Evolutionary conservation across 2,888 invertebrate genomes (phyloP), one percentile per base, ranked within the genome.

Genomic region (Netelia virgata): DNA sequence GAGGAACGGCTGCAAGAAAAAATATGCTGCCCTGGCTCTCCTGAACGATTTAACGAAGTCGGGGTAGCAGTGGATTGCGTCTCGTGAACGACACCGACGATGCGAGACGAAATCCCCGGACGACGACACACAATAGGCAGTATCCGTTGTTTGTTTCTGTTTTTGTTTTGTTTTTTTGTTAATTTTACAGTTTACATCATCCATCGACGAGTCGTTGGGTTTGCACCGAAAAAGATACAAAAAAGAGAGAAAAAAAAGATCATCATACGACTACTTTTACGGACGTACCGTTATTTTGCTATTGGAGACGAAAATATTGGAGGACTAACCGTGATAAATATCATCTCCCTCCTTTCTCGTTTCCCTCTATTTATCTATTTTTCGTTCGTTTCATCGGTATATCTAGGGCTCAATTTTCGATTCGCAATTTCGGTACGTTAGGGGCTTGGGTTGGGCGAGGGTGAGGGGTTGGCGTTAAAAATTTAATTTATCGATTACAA

Each of bases 61-160:
- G 55, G 53, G 41, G 9, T 16, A 50, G 57, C 63, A 43, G 66
- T 66, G 20, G 10, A 28, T 61, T 61, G 28, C 53, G n/a, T 53
- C 10, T 61, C 28, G 10, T 9, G 9, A 5, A 18, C 57, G 36
- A 41, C 41, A 36, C 55, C 82, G 68, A 43, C 61, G 47, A 6
- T 69, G 53, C 23, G 83, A 70, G 75, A 83, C 76, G 53, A 82
- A 75, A 16, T 28, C 73, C 50, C 47, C 36, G 72, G 63, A 23
- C 77, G 43, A 82, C 82, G 82, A 82, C 84, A 73, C 77, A 78
- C 76, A 70, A 64, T 78, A 79, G 84, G 84, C 84, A 84, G 82
- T 84, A 84, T 78, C 74, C 53, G 84, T 50, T 84, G 73, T 77
- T 74, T 74, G 59, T 47, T 75, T 28, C 3, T 28, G 28, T 28